These are phyloP conservation scores for Catharus minimus DNA, from an alignment of 2,113 vertebrate genomes.

Conservation along the genomic window DNA sequence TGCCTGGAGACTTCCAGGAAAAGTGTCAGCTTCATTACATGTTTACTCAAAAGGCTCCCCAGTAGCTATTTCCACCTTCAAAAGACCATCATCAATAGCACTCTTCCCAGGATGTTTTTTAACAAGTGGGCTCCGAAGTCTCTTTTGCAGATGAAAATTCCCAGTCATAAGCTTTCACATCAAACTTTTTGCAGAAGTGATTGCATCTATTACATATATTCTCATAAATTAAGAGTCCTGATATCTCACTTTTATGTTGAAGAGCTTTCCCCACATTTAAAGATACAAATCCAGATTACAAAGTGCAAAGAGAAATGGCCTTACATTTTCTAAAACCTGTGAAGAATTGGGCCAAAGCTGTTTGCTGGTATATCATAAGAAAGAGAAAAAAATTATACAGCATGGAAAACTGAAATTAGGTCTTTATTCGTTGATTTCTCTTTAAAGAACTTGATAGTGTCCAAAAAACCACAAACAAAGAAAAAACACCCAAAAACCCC, in stretches of 20 bases:
- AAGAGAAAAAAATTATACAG: neutral
- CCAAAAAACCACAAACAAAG: neutral
- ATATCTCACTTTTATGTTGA: neutral
- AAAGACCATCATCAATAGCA: neutral
- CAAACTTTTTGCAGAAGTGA: neutral
- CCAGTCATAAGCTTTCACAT: neutral
- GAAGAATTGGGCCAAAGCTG: neutral
- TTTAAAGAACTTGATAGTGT: neutral
- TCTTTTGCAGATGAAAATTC: neutral
- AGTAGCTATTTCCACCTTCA: neutral
- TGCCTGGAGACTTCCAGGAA: neutral
- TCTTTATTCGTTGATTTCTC: neutral
- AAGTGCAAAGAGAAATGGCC: neutral
- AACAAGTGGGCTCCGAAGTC: neutral
- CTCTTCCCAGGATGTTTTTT: neutral
- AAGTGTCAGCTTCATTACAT: neutral
- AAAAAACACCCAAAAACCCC: accelerated
- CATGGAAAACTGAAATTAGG: neutral
- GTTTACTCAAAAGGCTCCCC: neutral
- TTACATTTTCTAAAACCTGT: neutral
- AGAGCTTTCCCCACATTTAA: neutral
- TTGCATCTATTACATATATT: neutral
- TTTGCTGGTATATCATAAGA: neutral
- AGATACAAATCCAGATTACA: neutral
- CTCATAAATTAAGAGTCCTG: neutral